Percentiles rank a stretch among this genome's conserved stretches.
Evolutionary conservation across 2,797 vertebrate genomes (phyloP).

Genomic region (Acrossocheilus fasciatus): DNA sequence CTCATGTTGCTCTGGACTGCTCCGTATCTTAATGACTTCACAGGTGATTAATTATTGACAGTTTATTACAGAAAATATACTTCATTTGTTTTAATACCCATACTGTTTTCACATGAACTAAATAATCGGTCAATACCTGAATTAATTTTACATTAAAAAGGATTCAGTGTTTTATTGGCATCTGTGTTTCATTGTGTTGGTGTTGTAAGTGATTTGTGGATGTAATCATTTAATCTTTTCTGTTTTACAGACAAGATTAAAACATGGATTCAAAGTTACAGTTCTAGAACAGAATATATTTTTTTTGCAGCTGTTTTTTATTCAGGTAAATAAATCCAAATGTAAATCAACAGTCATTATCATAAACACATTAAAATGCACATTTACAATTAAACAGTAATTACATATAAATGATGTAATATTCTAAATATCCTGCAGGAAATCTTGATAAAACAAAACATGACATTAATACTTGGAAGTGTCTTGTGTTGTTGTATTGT

Average conservation of each 20-base stretch:
- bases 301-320: conserved; percentile 1
- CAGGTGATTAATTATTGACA: neutral
- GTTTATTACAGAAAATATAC: neutral
- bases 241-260: neutral
- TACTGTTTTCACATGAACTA: neutral
- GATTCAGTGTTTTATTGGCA: neutral
- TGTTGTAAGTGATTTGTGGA: neutral
- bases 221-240: neutral
- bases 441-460: neutral
- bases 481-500: neutral
- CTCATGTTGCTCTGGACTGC: neutral
- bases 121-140: neutral
- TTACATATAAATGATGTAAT: neutral
- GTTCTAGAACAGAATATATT: accelerated
- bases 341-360: neutral
- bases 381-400: neutral
- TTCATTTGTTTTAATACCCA: neutral
- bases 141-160: neutral
- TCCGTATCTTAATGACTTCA: neutral
- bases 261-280: accelerated
- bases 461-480: neutral
- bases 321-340: neutral
- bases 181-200: neutral
- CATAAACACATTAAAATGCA: neutral
- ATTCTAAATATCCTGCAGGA: neutral